phyloP scores from a whole-genome alignment of 2,888 invertebrate species.

The Heliconius hortense region DNA sequence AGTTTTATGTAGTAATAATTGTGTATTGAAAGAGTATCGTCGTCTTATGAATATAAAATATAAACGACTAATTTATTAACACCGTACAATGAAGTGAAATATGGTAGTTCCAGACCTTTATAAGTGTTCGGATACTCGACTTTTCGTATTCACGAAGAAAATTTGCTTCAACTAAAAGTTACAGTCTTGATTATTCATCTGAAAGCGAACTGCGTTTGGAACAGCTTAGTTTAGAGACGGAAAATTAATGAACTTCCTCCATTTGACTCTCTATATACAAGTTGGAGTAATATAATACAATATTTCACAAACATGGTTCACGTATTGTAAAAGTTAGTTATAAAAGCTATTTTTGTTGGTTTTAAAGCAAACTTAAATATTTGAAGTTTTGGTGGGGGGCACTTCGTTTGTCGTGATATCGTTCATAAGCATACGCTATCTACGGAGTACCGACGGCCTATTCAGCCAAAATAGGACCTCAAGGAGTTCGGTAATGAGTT shows the following conservation, averaged over 20 bases:
- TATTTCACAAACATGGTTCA: slow-evolving; percentile 37
- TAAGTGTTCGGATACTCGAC: slow-evolving; percentile 27
- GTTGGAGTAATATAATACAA: slow-evolving; percentile 34
- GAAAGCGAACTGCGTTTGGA: slow-evolving; percentile 39
- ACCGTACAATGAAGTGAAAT: background rate
- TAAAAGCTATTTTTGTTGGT: slow-evolving; percentile 38
- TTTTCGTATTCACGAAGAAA: slow-evolving; percentile 30
- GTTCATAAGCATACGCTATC: slow-evolving; percentile 75
- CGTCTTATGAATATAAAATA: background rate
- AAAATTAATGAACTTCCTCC: slow-evolving; percentile 43
- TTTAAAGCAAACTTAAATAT: slow-evolving; percentile 46
- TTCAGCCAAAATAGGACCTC: slow-evolving; percentile 79
- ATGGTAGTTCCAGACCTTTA: slow-evolving; percentile 10
- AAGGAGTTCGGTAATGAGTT: slow-evolving; percentile 79
- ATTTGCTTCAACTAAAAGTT: slow-evolving; percentile 41
- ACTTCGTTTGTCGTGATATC: slow-evolving; percentile 79
- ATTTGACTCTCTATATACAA: slow-evolving; percentile 37
- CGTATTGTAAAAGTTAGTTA: slow-evolving; percentile 35
- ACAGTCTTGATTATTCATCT: slow-evolving; percentile 43
- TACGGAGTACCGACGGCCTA: slow-evolving; percentile 63
- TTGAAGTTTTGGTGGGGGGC: slow-evolving; percentile 47
- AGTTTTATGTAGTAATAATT: background rate
- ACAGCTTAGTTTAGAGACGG: slow-evolving; percentile 40
- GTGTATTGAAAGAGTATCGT: background rate
- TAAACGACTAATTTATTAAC: background rate